phyloP scores from a whole-genome alignment of 2,888 invertebrate species.

The Trisateles emortualis region DNA sequence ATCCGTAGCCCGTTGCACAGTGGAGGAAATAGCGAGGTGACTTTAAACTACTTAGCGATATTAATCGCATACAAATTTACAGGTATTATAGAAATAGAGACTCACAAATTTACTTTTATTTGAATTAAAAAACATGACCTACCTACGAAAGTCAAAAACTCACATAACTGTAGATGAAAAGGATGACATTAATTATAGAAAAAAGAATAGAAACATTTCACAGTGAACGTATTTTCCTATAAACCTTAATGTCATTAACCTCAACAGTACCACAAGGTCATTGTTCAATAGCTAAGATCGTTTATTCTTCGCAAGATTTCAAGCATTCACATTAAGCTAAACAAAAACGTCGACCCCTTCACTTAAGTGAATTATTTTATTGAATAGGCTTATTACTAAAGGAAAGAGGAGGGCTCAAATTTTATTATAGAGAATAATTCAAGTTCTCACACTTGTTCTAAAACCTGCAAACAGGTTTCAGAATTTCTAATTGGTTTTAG shows the following conservation, averaged over 20 bases:
- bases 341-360: slow-evolving; percentile 52
- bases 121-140: too few relatives aligned
- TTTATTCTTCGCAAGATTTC: slow-evolving; percentile 36
- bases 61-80: too few relatives aligned
- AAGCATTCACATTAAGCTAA: slow-evolving; percentile 42
- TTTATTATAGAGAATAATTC: slow-evolving; percentile 43
- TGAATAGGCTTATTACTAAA: slow-evolving; percentile 72
- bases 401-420: slow-evolving; percentile 40
- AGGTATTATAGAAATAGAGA: too few relatives aligned
- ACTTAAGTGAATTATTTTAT: slow-evolving; percentile 58
- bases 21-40: too few relatives aligned
- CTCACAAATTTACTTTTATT: too few relatives aligned
- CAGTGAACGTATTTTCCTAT: slow-evolving; percentile 16
- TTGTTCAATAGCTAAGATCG: slow-evolving; percentile 41
- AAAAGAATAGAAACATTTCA: neutral
- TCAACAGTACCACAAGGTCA: slow-evolving; percentile 36
- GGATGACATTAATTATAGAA: neutral
- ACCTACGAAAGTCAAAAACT: too few relatives aligned
- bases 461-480: slow-evolving; percentile 48
- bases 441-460: slow-evolving; percentile 61
- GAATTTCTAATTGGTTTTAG: slow-evolving; percentile 48
- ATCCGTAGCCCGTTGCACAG: too few relatives aligned
- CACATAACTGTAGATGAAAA: too few relatives aligned
- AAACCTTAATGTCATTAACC: slow-evolving; percentile 36
- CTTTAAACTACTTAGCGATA: too few relatives aligned